These are phyloP conservation scores for Lycia hirtaria DNA, from an alignment of 2,888 invertebrate species.

Conservation along the genomic window DNA sequence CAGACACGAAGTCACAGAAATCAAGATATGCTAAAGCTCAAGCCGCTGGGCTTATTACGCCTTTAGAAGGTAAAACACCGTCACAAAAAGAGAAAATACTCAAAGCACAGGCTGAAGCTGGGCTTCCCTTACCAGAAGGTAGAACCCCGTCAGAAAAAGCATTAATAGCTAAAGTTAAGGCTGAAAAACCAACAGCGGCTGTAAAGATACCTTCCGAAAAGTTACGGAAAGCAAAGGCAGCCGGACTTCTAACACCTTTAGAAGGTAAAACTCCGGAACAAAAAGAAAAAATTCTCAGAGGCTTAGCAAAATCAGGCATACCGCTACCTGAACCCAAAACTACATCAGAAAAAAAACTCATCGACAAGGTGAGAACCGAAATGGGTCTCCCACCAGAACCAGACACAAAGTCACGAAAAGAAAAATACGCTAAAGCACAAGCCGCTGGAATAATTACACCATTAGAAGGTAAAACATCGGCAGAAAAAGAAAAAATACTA, in stretches of 20 bases:
- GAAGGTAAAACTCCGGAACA: conserved; percentile 49
- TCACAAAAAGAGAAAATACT: conserved; percentile 47
- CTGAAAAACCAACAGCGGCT: conserved; percentile 17
- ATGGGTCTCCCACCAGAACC: conserved; percentile 15
- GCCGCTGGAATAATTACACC: conserved; percentile 43
- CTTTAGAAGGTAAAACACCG: conserved; percentile 45
- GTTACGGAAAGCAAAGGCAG: conserved; percentile 46
- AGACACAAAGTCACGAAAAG: conserved; percentile 43
- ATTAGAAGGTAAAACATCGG: conserved; percentile 22
- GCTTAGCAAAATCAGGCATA: conserved; percentile 43
- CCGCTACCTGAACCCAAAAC: conserved; percentile 50
- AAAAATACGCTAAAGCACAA: conserved; percentile 9
- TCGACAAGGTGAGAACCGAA: conserved; percentile 42
- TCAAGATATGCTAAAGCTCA: conserved; percentile 41
- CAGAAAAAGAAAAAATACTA: conserved; percentile 48
- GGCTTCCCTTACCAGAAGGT: conserved; percentile 47
- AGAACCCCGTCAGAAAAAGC: conserved; percentile 47
- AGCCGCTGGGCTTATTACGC: conserved; percentile 44
- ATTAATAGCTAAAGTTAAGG: conserved; percentile 1
- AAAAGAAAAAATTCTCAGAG: conserved; percentile 44
- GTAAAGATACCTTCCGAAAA: conserved; percentile 44
- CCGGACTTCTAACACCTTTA: conserved; percentile 50
- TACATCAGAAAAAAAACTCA: conserved; percentile 49
- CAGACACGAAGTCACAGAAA: conserved; percentile 43
- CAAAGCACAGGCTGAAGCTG: conserved; percentile 35